A percentile compares a stretch with the other conserved stretches of the same genome.
phyloP scores from a whole-genome alignment of 2,113 vertebrate species.

The Callaeas wilsoni region DNA sequence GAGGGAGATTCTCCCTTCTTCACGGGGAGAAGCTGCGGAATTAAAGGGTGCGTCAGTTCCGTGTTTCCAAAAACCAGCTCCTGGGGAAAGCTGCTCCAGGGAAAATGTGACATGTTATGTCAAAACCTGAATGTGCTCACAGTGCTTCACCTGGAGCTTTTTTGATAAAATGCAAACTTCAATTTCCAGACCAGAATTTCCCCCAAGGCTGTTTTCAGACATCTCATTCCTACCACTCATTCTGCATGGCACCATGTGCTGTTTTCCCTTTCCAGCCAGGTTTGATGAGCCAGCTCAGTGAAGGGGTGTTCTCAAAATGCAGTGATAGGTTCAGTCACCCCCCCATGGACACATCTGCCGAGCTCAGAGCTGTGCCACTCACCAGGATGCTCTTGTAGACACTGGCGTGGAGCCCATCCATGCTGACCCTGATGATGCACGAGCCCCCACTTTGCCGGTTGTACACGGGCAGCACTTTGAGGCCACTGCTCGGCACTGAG shows the following conservation, averaged over 20 bases:
- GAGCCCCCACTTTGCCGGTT: conserved; percentile 86
- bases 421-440: conserved; percentile 87
- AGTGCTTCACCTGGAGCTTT: not conserved
- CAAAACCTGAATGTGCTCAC: not conserved
- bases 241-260: not conserved
- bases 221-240: not conserved
- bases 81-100: not conserved
- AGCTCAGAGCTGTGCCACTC: not conserved
- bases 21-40: rapidly evolving
- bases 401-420: conserved; percentile 83
- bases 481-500: not conserved
- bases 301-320: not conserved
- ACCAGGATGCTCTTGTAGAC: conserved; percentile 97
- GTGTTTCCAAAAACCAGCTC: not conserved
- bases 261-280: not conserved
- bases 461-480: conserved; percentile 68
- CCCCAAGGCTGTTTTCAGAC: not conserved
- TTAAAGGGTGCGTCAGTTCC: not conserved
- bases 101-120: not conserved
- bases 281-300: not conserved
- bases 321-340: no score
- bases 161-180: not conserved
- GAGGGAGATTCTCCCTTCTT: not conserved
- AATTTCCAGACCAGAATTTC: not conserved
- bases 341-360: rapidly evolving